These are phyloP conservation scores for Leuciscus waleckii DNA, from an alignment of 2,797 vertebrate genomes.

Conservation along the genomic window DNA sequence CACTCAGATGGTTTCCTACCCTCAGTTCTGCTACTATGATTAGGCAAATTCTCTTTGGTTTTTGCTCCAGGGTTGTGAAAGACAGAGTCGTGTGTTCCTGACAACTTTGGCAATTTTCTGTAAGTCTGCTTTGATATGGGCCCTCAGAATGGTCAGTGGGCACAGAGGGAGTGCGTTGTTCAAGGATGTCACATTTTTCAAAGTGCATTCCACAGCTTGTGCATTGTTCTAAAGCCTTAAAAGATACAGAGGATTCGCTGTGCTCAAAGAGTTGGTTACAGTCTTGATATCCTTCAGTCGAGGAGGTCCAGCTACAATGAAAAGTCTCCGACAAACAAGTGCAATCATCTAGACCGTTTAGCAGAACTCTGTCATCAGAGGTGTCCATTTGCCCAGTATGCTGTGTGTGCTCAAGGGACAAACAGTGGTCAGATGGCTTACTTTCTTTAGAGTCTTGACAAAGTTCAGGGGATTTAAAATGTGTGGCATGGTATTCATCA, in stretches of 20 bases:
- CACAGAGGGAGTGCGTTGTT: slow-evolving; percentile 66
- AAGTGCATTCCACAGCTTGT: slow-evolving; percentile 62
- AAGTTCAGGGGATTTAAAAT: slow-evolving; percentile 62
- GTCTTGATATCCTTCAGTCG: slow-evolving; percentile 21
- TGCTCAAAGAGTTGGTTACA: slow-evolving; percentile 49
- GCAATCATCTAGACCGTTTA: slow-evolving; percentile 26
- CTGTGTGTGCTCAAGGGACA: slow-evolving; percentile 62
- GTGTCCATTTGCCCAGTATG: slow-evolving; percentile 49
- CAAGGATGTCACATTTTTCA: slow-evolving; percentile 69
- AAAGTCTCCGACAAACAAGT: slow-evolving; percentile 23
- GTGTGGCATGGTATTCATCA: slow-evolving; percentile 54
- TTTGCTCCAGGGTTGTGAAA: slow-evolving; percentile 49
- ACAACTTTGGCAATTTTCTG: slow-evolving; percentile 37
- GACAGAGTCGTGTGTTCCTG: slow-evolving; percentile 5
- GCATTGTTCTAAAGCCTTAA: slow-evolving; percentile 64
- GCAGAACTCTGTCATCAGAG: slow-evolving; percentile 29
- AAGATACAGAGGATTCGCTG: slow-evolving; percentile 57
- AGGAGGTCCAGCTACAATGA: slow-evolving; percentile 5
- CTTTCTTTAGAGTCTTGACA: slow-evolving; percentile 66
- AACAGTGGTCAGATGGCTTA: slow-evolving; percentile 62
- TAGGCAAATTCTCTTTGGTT: slow-evolving; percentile 19
- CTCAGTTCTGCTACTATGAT: background rate
- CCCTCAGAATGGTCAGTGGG: slow-evolving; percentile 28
- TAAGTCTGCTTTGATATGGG: slow-evolving; percentile 42
- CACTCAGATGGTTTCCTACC: slow-evolving; percentile 29